Conservation (phyloP, 2,797 vertebrate genomes). For the Sebastes paucispinis region DNA sequence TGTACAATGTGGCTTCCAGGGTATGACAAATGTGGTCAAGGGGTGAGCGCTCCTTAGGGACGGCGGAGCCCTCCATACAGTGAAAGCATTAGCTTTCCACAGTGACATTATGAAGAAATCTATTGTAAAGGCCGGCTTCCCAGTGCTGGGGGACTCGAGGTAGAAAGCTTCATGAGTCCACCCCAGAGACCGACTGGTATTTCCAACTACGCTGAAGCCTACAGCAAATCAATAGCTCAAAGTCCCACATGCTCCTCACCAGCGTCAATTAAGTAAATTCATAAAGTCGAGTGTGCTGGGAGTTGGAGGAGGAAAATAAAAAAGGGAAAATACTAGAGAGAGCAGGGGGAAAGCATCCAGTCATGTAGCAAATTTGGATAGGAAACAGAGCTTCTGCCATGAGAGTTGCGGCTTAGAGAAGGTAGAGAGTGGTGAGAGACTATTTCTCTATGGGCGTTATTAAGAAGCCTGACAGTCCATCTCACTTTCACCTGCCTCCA, state of each 20-base stretch:
- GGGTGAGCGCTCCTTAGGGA: constrained; percentile 62
- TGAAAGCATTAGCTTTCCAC: constrained; percentile 72
- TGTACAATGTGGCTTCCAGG: constrained; percentile 61
- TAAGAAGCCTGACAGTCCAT: constrained; percentile 71
- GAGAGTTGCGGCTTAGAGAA: constrained; percentile 27
- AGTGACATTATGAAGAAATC: constrained; percentile 78
- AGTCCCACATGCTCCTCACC: constrained; percentile 70
- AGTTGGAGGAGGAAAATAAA: constrained; percentile 29
- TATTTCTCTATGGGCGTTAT: constrained; percentile 64
- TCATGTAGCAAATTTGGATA: constrained; percentile 51
- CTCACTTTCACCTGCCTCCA: constrained; percentile 75
- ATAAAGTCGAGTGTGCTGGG: constrained; percentile 71
- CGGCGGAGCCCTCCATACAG: constrained; percentile 46
- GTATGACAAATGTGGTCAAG: constrained; percentile 74
- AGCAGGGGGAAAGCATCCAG: constrained; percentile 18
- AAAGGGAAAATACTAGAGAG: constrained; percentile 20
- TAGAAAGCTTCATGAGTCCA: constrained; percentile 66
- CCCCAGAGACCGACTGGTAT: constrained; percentile 78
- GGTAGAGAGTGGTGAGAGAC: constrained; percentile 28
- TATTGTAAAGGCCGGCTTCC: constrained; percentile 63
- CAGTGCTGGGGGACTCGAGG: constrained; percentile 58
- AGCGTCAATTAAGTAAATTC: constrained; percentile 81
- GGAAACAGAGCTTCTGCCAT: constrained; percentile 33
- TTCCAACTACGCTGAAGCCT: constrained; percentile 70
- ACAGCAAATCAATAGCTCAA: constrained; percentile 79